Conservation (phyloP, 2,797 vertebrate species). For the Epinephelus awoara region DNA sequence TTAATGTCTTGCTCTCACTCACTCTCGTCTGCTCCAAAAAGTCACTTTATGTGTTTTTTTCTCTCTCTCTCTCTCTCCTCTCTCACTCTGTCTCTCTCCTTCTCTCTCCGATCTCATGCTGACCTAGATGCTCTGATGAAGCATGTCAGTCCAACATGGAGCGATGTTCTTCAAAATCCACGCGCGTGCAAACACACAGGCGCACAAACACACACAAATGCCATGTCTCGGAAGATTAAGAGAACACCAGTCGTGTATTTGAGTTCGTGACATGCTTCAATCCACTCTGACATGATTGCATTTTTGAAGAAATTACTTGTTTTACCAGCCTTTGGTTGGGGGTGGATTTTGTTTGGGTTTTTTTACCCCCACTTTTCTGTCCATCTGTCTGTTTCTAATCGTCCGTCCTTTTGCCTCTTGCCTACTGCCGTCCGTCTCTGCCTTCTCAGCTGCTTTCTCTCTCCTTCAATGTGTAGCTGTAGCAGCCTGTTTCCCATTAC, state of each 20-base stretch:
- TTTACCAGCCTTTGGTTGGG: slow-evolving; percentile 36
- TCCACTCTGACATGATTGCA: slow-evolving; percentile 65
- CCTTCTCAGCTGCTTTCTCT: slow-evolving; percentile 15
- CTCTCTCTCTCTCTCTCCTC: not conserved
- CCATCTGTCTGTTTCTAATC: not conserved
- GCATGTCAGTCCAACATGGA: slow-evolving; percentile 72
- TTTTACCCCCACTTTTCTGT: not conserved
- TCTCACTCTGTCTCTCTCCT: not conserved
- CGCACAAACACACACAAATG: slow-evolving; percentile 42
- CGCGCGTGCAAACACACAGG: slow-evolving; percentile 31
- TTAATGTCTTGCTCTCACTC: slow-evolving; percentile 58
- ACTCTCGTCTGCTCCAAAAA: slow-evolving; percentile 49
- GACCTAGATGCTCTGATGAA: slow-evolving; percentile 83
- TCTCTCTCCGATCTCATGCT: slow-evolving; percentile 62
- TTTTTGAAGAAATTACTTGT: slow-evolving; percentile 63
- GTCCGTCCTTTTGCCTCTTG: slow-evolving; percentile 6
- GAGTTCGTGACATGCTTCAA: slow-evolving; percentile 68
- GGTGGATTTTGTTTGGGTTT: not conserved
- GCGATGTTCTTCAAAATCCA: slow-evolving; percentile 73
- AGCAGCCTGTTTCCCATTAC: slow-evolving; percentile 76
- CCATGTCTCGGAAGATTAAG: slow-evolving; percentile 69
- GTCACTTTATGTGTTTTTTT: slow-evolving; percentile 38
- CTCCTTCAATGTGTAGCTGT: slow-evolving; percentile 43
- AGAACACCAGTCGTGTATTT: slow-evolving; percentile 60
- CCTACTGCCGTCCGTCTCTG: slow-evolving; percentile 6